These are phyloP conservation scores for Acheta domesticus DNA, from an alignment of 2,888 invertebrate genomes.

Conservation along the genomic window DNA sequence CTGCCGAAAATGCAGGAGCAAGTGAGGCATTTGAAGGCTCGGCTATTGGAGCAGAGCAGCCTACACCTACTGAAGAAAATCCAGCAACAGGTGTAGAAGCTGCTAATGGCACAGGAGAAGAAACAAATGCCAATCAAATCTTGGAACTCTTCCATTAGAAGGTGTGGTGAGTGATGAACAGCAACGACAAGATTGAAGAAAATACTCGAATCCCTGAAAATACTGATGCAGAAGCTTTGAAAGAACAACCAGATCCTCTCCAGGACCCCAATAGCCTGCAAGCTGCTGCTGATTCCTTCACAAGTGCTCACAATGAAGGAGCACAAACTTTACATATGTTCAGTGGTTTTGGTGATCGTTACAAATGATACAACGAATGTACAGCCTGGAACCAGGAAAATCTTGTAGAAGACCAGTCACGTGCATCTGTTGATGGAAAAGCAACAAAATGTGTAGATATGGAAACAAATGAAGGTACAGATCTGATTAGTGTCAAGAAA, in stretches of 20 bases:
- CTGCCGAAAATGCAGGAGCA: background rate
- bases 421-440: background rate
- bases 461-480: background rate
- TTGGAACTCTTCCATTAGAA: background rate
- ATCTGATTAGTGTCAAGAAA: background rate
- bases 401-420: background rate
- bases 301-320: background rate
- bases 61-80: background rate
- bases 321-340: background rate
- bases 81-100: background rate
- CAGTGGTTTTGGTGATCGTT: background rate
- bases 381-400: background rate
- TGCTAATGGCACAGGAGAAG: background rate
- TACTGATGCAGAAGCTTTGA: background rate
- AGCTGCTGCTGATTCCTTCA: background rate
- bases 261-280: background rate
- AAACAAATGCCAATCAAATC: background rate
- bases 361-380: background rate
- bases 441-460: background rate
- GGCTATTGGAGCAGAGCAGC: background rate
- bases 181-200: background rate
- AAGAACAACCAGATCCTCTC: background rate
- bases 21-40: background rate
- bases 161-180: too few relatives aligned
- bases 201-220: background rate